Conservation (phyloP, 2,797 vertebrate species). For the Dallia pectoralis region DNA sequence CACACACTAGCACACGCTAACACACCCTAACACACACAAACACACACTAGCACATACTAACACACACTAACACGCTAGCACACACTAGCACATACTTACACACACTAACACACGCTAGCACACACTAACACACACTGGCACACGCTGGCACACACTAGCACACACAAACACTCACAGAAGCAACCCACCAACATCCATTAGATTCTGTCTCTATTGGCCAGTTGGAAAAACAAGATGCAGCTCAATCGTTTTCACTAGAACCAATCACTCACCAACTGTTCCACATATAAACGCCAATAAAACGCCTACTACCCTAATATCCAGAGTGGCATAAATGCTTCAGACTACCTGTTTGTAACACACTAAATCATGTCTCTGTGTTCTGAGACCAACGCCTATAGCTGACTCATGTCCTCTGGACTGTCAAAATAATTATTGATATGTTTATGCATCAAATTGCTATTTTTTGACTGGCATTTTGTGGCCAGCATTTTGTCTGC, state of each 20-base stretch:
- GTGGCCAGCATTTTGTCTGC: not conserved
- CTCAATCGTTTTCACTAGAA: not conserved
- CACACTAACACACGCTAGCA: too few relatives aligned
- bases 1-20: too few relatives aligned
- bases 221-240: constrained; percentile 1
- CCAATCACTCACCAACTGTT: not conserved
- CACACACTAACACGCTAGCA: not conserved
- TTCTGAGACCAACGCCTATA: not conserved
- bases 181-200: not conserved
- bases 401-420: not conserved
- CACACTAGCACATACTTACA: not conserved
- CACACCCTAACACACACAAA: not conserved
- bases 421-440: not conserved
- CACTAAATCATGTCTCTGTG: not conserved
- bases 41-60: not conserved
- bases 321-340: not conserved
- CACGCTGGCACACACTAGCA: too few relatives aligned
- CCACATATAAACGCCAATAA: not conserved
- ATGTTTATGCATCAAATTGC: not conserved
- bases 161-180: not conserved
- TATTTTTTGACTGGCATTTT: not conserved
- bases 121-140: constrained; percentile 2
- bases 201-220: constrained; percentile 2
- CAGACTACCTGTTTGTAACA: not conserved
- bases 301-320: too few relatives aligned